Conservation (phyloP, 2,113 vertebrate genomes). For the Otus sunia region DNA sequence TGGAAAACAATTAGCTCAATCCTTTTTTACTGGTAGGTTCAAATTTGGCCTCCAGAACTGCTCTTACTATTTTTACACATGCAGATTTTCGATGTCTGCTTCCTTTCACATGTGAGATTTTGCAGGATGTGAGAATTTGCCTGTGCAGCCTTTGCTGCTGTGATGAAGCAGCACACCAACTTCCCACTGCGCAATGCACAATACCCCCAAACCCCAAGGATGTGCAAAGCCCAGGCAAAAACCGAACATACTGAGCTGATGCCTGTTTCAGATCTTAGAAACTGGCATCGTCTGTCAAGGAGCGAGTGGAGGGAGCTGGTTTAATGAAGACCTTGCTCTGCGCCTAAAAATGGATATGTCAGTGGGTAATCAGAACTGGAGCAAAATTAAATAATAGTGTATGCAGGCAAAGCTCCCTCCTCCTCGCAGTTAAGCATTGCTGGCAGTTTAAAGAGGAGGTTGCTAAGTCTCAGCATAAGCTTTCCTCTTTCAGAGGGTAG, state of each 20-base stretch:
- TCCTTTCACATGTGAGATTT: not conserved
- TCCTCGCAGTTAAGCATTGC: not conserved
- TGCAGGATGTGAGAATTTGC: not conserved
- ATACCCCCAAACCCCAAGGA: not conserved
- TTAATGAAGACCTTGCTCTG: not conserved
- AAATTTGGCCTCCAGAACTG: not conserved
- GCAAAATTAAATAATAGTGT: not conserved
- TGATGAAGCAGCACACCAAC: not conserved
- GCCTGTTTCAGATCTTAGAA: not conserved
- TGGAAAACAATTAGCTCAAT: not conserved
- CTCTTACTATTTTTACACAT: not conserved
- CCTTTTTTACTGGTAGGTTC: not conserved
- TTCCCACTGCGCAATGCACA: not conserved
- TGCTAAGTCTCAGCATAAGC: not conserved
- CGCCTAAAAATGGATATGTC: not conserved
- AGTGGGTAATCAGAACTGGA: not conserved
- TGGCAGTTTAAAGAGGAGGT: not conserved
- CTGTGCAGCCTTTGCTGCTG: not conserved
- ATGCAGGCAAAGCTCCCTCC: not conserved
- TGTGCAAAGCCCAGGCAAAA: not conserved
- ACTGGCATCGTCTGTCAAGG: not conserved
- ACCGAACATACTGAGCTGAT: fast-evolving
- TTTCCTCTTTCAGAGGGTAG: not conserved
- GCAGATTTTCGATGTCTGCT: not conserved
- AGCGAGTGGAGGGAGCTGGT: not conserved